phyloP scores from a whole-genome alignment of 2,113 vertebrate species.

The Cyanoderma ruficeps region DNA sequence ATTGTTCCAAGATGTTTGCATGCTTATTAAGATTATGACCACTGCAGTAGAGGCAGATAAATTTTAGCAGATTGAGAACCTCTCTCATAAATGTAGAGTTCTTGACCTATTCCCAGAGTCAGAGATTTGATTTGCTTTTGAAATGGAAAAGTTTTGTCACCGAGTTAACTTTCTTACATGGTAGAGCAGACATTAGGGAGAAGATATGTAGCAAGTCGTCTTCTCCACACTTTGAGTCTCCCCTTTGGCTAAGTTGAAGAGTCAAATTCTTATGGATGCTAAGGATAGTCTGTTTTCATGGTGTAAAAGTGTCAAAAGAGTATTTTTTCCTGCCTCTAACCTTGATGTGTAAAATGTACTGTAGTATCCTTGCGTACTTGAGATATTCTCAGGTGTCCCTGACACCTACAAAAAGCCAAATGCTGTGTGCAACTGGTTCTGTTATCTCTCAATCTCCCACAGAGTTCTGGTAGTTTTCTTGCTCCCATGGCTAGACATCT shows the following conservation, averaged over 20 bases:
- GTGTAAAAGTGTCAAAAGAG: neutral
- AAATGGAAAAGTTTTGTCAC: neutral
- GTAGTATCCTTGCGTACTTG: neutral
- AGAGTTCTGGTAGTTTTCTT: neutral
- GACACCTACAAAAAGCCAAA: neutral
- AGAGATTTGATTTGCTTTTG: neutral
- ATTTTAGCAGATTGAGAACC: neutral
- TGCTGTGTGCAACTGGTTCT: neutral
- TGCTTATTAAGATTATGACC: neutral
- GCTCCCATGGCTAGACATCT: neutral
- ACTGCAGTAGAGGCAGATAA: neutral
- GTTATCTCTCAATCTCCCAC: neutral
- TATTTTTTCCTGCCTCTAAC: neutral
- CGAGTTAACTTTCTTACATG: neutral
- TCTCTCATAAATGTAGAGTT: neutral
- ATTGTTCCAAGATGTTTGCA: neutral
- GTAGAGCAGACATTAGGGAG: neutral
- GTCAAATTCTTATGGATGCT: neutral
- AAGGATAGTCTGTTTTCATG: neutral
- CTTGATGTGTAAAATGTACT: neutral
- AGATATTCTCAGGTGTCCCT: neutral
- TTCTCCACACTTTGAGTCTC: neutral
- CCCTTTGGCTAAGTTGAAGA: neutral
- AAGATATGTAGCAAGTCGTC: fast-evolving
- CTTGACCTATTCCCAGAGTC: neutral